Percentiles rank a stretch among this genome's conserved stretches.
phyloP scores from a whole-genome alignment of 2,797 vertebrate genomes.

The Dendrocincla tyrannina region DNA sequence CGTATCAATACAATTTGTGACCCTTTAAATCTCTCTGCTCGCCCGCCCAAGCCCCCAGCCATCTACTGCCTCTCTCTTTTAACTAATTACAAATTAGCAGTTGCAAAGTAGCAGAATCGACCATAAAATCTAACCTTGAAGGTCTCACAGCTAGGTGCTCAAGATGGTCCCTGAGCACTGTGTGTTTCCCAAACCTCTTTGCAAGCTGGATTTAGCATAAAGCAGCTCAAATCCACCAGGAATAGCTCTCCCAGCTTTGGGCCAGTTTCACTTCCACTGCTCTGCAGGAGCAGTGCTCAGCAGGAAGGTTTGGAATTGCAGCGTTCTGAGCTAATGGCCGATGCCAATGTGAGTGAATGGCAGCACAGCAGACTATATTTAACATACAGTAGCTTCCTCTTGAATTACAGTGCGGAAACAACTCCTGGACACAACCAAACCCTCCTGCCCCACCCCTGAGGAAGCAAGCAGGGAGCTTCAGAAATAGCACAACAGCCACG shows the following conservation, averaged over 20 bases:
- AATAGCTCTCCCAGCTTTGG: not conserved
- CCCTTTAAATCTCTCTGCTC: not conserved
- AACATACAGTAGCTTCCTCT: conserved; percentile 2
- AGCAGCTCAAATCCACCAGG: not conserved
- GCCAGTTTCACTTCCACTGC: not conserved
- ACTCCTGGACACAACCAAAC: not conserved
- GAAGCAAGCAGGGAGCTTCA: not conserved
- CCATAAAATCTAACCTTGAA: not conserved
- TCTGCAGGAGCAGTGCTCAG: not conserved
- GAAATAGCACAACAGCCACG: not conserved
- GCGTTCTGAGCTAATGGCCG: not conserved
- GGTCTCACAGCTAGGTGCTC: not conserved
- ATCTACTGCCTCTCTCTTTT: not conserved
- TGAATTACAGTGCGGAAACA: not conserved
- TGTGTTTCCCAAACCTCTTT: not conserved
- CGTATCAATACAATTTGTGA: not conserved
- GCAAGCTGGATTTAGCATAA: not conserved
- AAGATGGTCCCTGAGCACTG: not conserved
- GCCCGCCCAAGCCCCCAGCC: too few species aligned
- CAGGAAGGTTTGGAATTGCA: not conserved
- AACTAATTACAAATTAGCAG: not conserved
- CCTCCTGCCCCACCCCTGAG: not conserved
- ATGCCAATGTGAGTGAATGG: not conserved
- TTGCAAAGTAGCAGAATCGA: not conserved
- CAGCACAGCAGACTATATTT: not conserved